Evolutionary conservation across 1,140 invertebrate species (phyloP).

Genomic region (Halesus radiatus): DNA sequence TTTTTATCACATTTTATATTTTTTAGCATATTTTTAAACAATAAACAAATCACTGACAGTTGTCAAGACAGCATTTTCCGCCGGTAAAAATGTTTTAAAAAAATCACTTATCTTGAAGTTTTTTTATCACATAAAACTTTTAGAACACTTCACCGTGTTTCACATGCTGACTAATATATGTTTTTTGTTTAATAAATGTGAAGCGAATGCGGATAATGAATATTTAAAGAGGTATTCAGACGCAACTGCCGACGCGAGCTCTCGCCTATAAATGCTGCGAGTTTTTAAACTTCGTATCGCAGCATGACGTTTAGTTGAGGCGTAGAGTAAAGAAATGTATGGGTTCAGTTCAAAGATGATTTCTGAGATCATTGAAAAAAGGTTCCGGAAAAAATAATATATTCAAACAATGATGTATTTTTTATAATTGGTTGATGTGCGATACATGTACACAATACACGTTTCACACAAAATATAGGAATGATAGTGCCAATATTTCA

Average conservation of each 20-base stretch:
- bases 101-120: neutral
- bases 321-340: no score
- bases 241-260: constrained; percentile 27
- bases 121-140: neutral
- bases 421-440: no score
- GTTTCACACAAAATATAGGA: no score
- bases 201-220: no score
- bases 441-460: no score
- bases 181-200: no score
- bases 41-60: neutral
- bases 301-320: neutral
- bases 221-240: neutral
- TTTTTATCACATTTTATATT: neutral
- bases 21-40: neutral
- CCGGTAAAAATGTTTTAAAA: neutral
- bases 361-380: no score
- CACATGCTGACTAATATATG: neutral
- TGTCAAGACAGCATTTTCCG: neutral
- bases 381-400: no score
- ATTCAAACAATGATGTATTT: no score
- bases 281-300: neutral
- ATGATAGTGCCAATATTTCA: no score
- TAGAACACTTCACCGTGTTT: neutral
- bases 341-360: no score
- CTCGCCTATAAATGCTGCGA: constrained; percentile 11